Conservation (phyloP, 1,140 invertebrate species). For the silkworm (Bombyx mori) region DNA sequence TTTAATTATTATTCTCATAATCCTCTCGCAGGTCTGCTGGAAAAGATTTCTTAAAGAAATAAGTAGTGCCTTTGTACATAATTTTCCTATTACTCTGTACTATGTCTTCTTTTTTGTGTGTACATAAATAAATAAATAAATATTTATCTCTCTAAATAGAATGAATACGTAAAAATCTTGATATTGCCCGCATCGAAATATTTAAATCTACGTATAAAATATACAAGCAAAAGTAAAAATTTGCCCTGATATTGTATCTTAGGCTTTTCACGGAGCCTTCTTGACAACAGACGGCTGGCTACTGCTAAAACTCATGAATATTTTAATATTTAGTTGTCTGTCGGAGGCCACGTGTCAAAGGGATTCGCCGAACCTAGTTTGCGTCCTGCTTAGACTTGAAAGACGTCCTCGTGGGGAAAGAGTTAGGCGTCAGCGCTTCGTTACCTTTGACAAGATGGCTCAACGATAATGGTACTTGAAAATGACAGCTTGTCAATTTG, state of each 20-base stretch:
- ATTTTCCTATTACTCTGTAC: too few relatives aligned
- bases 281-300: conserved; percentile 10
- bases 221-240: background rate
- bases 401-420: background rate
- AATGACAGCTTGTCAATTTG: background rate
- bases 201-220: background rate
- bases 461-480: background rate
- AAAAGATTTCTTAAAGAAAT: too few relatives aligned
- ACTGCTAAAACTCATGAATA: conserved; percentile 25
- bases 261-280: conserved; percentile 8
- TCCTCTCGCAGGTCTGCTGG: too few relatives aligned
- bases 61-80: too few relatives aligned
- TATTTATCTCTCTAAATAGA: too few relatives aligned
- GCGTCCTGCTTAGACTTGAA: conserved; percentile 1
- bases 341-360: conserved; percentile 19
- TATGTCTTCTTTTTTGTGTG: too few relatives aligned
- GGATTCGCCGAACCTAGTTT: conserved; percentile 3
- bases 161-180: too few relatives aligned
- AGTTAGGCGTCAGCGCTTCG: too few relatives aligned
- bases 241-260: conserved; percentile 7
- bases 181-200: too few relatives aligned
- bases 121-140: too few relatives aligned
- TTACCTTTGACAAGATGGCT: too few relatives aligned
- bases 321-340: conserved; percentile 25
- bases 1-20: too few relatives aligned